These are phyloP conservation scores for Chloromyia formosa DNA, from an alignment of 2,888 invertebrate genomes.

Conservation along the genomic window DNA sequence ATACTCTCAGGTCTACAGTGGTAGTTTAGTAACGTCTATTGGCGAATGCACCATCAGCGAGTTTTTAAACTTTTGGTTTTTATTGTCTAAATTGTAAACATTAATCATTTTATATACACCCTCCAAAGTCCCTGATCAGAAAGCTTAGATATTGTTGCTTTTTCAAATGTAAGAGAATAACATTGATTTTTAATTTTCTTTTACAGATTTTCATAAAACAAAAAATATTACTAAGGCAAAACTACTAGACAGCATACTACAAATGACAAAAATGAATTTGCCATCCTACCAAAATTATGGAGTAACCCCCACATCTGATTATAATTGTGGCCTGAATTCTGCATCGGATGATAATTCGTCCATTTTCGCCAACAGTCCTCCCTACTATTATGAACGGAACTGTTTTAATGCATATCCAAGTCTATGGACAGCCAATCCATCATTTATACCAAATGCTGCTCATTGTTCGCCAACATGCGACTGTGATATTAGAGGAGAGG, in stretches of 20 bases:
- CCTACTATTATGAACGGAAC: conserved; percentile 11
- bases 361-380: conserved; percentile 39
- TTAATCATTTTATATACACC: no score
- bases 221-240: no score
- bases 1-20: no score
- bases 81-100: no score
- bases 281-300: conserved; percentile 14
- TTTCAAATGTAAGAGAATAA: no score
- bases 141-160: no score
- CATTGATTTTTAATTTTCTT: neutral
- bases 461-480: conserved; percentile 11
- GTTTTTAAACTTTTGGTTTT: no score
- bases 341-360: conserved; percentile 16
- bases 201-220: neutral
- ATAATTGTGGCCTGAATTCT: conserved; percentile 3
- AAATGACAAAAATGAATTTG: conserved; percentile 34
- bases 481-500: conserved; percentile 5
- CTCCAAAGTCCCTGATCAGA: no score
- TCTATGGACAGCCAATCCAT: neutral
- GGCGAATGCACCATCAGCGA: no score
- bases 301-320: neutral
- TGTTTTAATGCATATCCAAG: conserved; percentile 11
- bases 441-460: neutral
- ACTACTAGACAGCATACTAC: neutral
- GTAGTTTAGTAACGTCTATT: no score